Conservation (phyloP, 2,797 vertebrate species). For the Kryptopterus vitreolus region DNA sequence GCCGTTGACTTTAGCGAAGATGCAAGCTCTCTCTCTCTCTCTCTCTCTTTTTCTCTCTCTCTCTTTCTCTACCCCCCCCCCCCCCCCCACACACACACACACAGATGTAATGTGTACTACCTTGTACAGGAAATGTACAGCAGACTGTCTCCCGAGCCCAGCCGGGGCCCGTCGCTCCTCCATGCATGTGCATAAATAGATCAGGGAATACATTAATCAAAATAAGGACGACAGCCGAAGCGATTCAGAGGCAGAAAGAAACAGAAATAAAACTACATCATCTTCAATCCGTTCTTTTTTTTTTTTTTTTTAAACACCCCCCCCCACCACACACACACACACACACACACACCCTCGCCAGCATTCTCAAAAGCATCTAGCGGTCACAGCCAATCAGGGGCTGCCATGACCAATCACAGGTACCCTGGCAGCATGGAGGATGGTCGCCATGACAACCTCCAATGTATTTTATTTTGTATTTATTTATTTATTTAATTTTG, state of each 20-base stretch:
- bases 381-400: conserved; percentile 72
- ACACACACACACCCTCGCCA: conserved; percentile 59
- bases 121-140: conserved; percentile 77
- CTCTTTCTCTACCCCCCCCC: conserved; percentile 46
- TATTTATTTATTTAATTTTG: no score
- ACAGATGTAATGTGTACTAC: conserved; percentile 51
- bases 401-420: conserved; percentile 74
- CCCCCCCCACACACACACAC: conserved; percentile 65
- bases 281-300: neutral
- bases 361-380: conserved; percentile 62
- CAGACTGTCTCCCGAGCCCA: conserved; percentile 72
- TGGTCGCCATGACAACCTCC: conserved; percentile 76
- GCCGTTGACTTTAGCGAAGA: conserved; percentile 68
- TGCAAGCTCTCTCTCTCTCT: conserved; percentile 48
- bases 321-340: no score
- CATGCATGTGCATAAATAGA: conserved; percentile 79
- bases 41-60: conserved; percentile 61
- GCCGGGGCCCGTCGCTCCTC: conserved; percentile 67
- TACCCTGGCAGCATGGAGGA: conserved; percentile 69
- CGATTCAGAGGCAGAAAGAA: conserved; percentile 75
- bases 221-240: conserved; percentile 80
- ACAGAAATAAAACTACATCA: conserved; percentile 79
- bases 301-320: conserved; percentile 23
- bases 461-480: conserved; percentile 50
- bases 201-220: conserved; percentile 82